Evolutionary conservation across 2,888 invertebrate species (phyloP).

Genomic region (Gasteruption jaculator): DNA sequence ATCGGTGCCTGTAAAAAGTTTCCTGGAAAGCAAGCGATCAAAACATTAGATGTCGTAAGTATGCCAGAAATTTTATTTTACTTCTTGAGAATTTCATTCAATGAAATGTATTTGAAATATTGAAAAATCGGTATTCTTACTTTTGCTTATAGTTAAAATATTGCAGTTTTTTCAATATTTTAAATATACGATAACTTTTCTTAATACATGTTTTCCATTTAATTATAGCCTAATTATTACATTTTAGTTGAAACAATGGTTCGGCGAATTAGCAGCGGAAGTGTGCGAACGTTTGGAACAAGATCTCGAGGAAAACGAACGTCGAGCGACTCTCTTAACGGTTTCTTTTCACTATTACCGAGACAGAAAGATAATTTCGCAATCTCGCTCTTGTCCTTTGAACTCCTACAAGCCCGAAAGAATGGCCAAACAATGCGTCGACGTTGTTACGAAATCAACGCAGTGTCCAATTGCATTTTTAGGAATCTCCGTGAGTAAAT

Average conservation of each 20-base stretch:
- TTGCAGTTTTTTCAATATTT: background rate
- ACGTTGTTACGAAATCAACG: conserved; percentile 62
- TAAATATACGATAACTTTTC: background rate
- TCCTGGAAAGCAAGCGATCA: conserved; percentile 72
- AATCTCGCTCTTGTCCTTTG: conserved; percentile 62
- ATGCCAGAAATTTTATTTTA: background rate
- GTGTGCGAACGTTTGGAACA: conserved; percentile 77
- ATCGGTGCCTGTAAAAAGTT: conserved; percentile 96
- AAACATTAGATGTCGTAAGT: conserved; percentile 60
- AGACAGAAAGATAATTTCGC: conserved; percentile 32
- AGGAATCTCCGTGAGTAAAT: conserved; percentile 55
- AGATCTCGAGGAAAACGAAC: conserved; percentile 76
- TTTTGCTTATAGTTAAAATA: background rate
- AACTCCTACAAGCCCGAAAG: conserved; percentile 64
- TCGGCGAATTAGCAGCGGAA: conserved; percentile 75
- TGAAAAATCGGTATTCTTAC: too few species aligned
- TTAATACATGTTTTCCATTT: background rate
- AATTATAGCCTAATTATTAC: conserved; percentile 16
- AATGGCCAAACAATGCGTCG: conserved; percentile 64
- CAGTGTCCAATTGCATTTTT: conserved; percentile 53
- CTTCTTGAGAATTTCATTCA: background rate
- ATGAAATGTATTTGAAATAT: too few species aligned
- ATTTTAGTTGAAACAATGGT: conserved; percentile 65
- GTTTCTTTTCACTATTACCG: conserved; percentile 59
- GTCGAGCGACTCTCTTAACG: conserved; percentile 75